Conservation (phyloP, 2,113 vertebrate species). For the Haplochromis burtoni region DNA sequence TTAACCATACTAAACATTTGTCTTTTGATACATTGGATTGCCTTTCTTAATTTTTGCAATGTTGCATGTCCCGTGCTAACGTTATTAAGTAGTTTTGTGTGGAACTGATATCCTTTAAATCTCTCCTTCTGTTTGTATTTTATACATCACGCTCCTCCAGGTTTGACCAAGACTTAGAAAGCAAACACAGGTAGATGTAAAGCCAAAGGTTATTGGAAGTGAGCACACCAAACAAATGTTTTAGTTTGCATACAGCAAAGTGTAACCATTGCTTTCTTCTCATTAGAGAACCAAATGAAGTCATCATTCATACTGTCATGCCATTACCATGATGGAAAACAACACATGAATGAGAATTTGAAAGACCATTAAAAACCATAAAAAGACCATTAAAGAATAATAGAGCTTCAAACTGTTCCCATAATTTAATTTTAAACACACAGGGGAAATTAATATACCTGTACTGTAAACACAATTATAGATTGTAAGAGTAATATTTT, state of each 20-base stretch:
- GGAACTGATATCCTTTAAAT: not conserved
- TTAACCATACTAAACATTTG: not conserved
- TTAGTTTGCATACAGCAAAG: not conserved
- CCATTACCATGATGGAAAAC: not conserved
- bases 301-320: not conserved
- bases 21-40: not conserved
- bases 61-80: not conserved
- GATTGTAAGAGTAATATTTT: not conserved
- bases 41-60: not conserved
- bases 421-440: not conserved
- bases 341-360: not conserved
- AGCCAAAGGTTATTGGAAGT: not conserved
- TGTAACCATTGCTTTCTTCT: not conserved
- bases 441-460: not conserved
- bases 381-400: not conserved
- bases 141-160: not conserved
- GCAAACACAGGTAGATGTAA: not conserved
- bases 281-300: not conserved
- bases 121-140: not conserved
- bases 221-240: not conserved
- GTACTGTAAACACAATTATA: not conserved
- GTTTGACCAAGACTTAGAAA: not conserved
- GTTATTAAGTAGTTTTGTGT: not conserved
- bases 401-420: not conserved
- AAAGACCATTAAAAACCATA: not conserved